These are phyloP conservation scores for Sardina pilchardus DNA, from an alignment of 2,113 vertebrate genomes.

Conservation along the genomic window DNA sequence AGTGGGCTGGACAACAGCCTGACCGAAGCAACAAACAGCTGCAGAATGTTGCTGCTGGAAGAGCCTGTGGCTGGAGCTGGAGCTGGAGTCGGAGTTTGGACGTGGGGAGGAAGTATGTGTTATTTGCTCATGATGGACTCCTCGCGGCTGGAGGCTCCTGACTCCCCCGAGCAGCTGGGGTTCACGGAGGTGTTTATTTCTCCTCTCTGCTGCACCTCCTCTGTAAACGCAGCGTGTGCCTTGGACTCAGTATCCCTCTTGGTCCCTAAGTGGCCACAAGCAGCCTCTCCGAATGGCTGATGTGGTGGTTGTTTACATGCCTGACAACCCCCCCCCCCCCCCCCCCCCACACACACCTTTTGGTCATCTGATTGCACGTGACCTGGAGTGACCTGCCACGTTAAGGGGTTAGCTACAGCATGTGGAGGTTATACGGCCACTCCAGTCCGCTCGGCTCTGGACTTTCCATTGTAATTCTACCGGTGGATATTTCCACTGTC, in stretches of 20 bases:
- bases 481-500: background rate
- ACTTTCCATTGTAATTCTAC: background rate
- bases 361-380: slow-evolving; percentile 49
- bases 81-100: background rate
- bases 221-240: background rate
- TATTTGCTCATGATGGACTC: slow-evolving; percentile 49
- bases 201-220: background rate
- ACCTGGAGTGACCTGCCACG: slow-evolving; percentile 47
- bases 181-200: background rate
- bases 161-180: slow-evolving; percentile 25
- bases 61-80: background rate
- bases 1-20: background rate
- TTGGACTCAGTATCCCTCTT: background rate
- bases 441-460: background rate
- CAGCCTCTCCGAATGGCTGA: slow-evolving; percentile 44
- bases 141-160: slow-evolving; percentile 35
- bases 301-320: slow-evolving; percentile 50
- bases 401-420: slow-evolving; percentile 29
- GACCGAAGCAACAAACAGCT: background rate
- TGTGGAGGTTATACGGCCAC: slow-evolving; percentile 6
- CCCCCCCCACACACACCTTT: background rate
- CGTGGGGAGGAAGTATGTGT: slow-evolving; percentile 25
- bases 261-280: slow-evolving; percentile 45
- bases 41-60: background rate
- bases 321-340: slow-evolving; percentile 31